Percentiles rank a stretch among this genome's conserved stretches.
Evolutionary conservation across 2,888 invertebrate genomes (phyloP).

Genomic region (Morinoia aosen): DNA sequence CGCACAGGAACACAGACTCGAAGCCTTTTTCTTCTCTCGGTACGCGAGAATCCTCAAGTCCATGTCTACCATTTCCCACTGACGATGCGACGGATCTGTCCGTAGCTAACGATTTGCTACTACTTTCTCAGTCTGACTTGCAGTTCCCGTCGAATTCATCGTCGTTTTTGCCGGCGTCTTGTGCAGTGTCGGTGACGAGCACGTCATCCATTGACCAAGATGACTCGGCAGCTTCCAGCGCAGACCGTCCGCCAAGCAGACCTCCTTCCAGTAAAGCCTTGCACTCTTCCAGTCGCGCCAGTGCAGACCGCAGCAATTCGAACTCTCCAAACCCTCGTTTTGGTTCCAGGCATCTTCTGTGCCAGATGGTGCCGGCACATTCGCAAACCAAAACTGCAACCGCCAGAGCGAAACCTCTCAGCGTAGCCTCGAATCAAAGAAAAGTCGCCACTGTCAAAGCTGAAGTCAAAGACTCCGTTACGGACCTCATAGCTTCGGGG

Average conservation of each 20-base stretch:
- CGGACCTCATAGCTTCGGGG: background rate
- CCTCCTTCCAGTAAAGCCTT: slow-evolving; percentile 57
- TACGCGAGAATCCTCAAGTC: background rate
- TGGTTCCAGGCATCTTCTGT: slow-evolving; percentile 61
- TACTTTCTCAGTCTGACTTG: slow-evolving; percentile 32
- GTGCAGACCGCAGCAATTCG: slow-evolving; percentile 60
- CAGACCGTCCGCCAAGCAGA: background rate
- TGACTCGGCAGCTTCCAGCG: slow-evolving; percentile 33
- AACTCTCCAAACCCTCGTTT: slow-evolving; percentile 69
- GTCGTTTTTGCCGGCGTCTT: background rate
- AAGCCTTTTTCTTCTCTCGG: background rate
- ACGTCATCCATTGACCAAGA: background rate
- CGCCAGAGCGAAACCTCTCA: slow-evolving; percentile 55
- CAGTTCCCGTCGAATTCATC: slow-evolving; percentile 33
- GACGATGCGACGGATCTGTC: slow-evolving; percentile 39
- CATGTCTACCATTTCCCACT: slow-evolving; percentile 11
- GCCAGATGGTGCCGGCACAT: slow-evolving; percentile 62
- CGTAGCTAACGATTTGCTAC: slow-evolving; percentile 15
- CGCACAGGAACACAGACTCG: background rate
- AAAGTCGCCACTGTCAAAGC: slow-evolving; percentile 53
- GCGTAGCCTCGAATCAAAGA: slow-evolving; percentile 29
- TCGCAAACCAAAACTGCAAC: slow-evolving; percentile 62
- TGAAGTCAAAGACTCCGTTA: slow-evolving; percentile 57
- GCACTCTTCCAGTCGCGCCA: slow-evolving; percentile 59
- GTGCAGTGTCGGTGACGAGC: background rate